Evolutionary conservation across 2,113 vertebrate species (phyloP), one percentile per base, ranked within the genome.

Genomic region (Vanacampus margaritifer): DNA sequence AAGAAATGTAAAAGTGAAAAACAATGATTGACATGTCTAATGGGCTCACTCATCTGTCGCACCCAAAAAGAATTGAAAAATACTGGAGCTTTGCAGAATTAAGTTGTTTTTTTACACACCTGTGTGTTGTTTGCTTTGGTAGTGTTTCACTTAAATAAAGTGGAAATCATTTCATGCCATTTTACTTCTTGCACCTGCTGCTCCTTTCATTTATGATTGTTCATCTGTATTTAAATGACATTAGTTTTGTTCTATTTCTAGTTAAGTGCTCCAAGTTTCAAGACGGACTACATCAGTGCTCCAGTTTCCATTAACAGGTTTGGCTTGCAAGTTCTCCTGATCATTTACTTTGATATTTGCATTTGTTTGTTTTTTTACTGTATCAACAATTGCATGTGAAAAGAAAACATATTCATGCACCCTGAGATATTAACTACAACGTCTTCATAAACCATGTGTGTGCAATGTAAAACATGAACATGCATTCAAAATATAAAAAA

Each of bases 181-280:
- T 37, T 60, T 60, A n/a, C 28, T 36, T 37, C 37, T 60, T 39
- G 36, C 58, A 60, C 58, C 58, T 60, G 58, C 21, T 39, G 36
- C 11, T 5, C 11, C n/a, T 14, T 23, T 59, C 57, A 36, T 36
- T 59, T 19, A 8, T 35, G 11, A 21, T 21, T 39, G 35, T 13
- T 60, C 21, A 6, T 39, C 19, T 60, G 58, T 60, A 8, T n/a
- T 60, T 59, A 57, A 35, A 28, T 57, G 10, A 37, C 19, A 39
- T 12, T 10, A n/a, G 36, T 39, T 61, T 11, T 39, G 58, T 61
- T 36, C 36, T 39, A 36, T 23, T 60, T 60, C n/a, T 61, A 14
- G 51, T 54, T 54, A 54, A 26, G 51, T 4, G 23, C 23, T 14
- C 23, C 23, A 14, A 54, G 51, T 24, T 23, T 54, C n/a, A 12